Evolutionary conservation across 37 sponge, comb jelly and placozoan species (phyloP).

Genomic region (Petrosia ficiformis): DNA sequence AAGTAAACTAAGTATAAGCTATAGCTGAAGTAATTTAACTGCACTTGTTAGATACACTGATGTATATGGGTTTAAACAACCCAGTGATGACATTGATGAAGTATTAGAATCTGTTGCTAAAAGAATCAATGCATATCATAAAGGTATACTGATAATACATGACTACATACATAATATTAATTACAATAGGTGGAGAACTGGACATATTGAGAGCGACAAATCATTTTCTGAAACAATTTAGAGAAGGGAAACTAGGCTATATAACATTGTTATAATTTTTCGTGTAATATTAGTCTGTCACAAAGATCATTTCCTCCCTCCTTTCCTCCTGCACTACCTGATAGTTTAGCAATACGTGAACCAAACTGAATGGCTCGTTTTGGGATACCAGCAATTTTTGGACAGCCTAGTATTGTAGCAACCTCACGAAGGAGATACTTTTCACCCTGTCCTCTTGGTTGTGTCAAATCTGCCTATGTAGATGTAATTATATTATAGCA

Average conservation of each 20-base stretch:
- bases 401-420: slow-evolving; percentile 75
- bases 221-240: slow-evolving; percentile 8
- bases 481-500: not conserved
- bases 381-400: slow-evolving; percentile 49
- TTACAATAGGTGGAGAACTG: no score
- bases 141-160: no score
- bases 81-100: no score
- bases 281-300: slow-evolving; percentile 37
- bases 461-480: slow-evolving; percentile 74
- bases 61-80: no score
- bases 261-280: not conserved
- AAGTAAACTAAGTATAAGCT: no score
- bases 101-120: no score
- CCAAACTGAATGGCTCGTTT: slow-evolving; percentile 99
- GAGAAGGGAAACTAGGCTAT: slow-evolving; percentile 12
- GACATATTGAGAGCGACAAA: slow-evolving; percentile 19
- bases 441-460: slow-evolving; percentile 91
- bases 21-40: no score
- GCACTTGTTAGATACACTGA: no score
- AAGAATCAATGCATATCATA: no score
- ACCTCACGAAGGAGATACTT: slow-evolving; percentile 87
- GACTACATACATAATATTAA: no score
- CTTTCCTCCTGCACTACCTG: slow-evolving; percentile 57
- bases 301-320: slow-evolving; percentile 76
- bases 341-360: slow-evolving; percentile 79